Conservation (phyloP, 2,113 vertebrate species). For the Bucco capensis region DNA sequence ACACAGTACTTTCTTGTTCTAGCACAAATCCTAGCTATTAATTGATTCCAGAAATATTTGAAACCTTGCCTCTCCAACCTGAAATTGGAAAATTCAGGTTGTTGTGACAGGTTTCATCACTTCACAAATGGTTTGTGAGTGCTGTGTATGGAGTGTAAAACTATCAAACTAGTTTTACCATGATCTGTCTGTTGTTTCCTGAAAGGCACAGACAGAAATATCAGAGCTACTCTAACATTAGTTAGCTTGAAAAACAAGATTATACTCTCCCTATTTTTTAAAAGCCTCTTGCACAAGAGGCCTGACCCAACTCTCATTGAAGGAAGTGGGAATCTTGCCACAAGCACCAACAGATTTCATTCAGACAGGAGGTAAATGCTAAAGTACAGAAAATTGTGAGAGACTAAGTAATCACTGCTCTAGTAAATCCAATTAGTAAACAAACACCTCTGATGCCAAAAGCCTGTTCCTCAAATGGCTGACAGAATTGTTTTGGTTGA, state of each 20-base stretch:
- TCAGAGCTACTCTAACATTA: neutral
- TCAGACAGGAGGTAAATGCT: neutral
- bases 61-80: neutral
- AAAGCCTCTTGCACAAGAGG: neutral
- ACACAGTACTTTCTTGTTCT: neutral
- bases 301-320: neutral
- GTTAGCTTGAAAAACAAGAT: neutral
- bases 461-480: neutral
- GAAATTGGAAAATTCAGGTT: neutral
- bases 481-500: neutral
- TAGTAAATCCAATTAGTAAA: conserved; percentile 36
- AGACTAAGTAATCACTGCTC: neutral
- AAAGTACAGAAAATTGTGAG: neutral
- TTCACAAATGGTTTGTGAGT: neutral
- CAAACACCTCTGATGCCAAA: neutral
- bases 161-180: neutral
- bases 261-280: neutral
- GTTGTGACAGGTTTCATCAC: neutral
- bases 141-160: neutral
- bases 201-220: neutral
- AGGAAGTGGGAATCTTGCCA: neutral
- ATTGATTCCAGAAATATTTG: neutral
- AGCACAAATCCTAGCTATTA: neutral
- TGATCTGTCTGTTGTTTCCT: neutral
- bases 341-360: neutral